Evolutionary conservation across 1,140 invertebrate genomes (phyloP), one percentile per base, ranked within the genome.

Genomic region (Holotrichia oblita): DNA sequence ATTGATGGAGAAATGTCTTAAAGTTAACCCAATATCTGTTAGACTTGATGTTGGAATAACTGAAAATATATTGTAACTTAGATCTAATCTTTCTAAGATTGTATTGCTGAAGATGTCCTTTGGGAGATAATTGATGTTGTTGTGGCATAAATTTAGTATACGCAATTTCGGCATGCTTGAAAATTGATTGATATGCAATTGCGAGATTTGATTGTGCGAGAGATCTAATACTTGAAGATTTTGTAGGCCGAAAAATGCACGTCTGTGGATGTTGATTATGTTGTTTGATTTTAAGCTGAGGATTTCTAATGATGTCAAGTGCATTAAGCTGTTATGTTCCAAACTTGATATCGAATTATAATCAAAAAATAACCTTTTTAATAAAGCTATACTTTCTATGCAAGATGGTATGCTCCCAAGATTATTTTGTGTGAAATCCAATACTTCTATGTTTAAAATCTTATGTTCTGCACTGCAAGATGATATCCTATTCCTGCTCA

Each of bases 81-180:
- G 87, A 85, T 96, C 93, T 6, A 98, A 87, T 81, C 93, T 93
- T 85, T 96, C 95, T 9, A 97, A 85, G 64, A 91, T 91, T 0
- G 94, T 96, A 81, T 92, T 93, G 84, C 92, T 91, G 83, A 97
- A 96, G 0, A 95, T 91, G 79, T 96, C 95, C 61, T 93, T 89
- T 0, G 94, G 93, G 22, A 97, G 85, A 12, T 94, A 92, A 82
- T 91, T 90, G 77, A 98, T 86, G 81, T 92, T 90, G 87, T 97
- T 97, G 76, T 91, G 87, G 10, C 93, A 92, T 59, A 97, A 85
- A 86, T 95, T 92, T 22, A 98, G 84, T 79, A 95, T 91, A 69
- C 95, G 89, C 40, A 97, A 87, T 81, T 92, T 93, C 55, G 91
- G 90, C 73, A 95, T 87, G 86, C 94, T 93, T n/a, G 91, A 91